Conservation (phyloP, 2,113 vertebrate genomes). For the Notechis scutatus region DNA sequence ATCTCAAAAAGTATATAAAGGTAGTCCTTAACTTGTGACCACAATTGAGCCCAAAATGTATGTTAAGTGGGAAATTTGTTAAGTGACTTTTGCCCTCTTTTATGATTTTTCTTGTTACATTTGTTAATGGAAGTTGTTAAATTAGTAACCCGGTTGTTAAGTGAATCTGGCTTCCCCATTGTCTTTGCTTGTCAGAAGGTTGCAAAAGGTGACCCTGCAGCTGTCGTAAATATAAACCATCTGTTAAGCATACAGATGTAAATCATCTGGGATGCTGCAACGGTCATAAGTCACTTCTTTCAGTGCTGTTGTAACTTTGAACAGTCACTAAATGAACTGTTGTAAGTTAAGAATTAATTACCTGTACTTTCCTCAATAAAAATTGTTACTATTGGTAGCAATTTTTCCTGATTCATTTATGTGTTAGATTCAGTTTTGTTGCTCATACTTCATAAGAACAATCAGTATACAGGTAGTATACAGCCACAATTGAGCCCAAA, state of each 20-base stretch:
- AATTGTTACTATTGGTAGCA: neutral
- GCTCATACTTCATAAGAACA: neutral
- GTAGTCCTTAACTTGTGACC: neutral
- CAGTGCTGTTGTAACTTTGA: neutral
- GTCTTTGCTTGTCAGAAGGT: neutral
- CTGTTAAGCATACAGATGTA: neutral
- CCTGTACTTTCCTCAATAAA: neutral
- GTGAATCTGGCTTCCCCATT: neutral
- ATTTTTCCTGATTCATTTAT: neutral
- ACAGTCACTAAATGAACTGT: neutral
- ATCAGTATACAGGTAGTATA: neutral
- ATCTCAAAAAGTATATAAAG: neutral
- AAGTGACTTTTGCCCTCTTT: neutral
- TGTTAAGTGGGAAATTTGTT: neutral
- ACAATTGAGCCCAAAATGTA: neutral
- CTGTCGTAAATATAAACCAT: neutral
- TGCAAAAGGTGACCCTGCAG: neutral
- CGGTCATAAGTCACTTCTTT: neutral
- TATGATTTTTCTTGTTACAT: neutral
- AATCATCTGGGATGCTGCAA: neutral
- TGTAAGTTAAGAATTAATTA: neutral
- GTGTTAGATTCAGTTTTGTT: neutral
- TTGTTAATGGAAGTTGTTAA: neutral
- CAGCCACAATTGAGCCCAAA: no score
- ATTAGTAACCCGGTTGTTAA: neutral